Evolutionary conservation across 2,888 invertebrate species (phyloP).

Genomic region (Molorchus minor): DNA sequence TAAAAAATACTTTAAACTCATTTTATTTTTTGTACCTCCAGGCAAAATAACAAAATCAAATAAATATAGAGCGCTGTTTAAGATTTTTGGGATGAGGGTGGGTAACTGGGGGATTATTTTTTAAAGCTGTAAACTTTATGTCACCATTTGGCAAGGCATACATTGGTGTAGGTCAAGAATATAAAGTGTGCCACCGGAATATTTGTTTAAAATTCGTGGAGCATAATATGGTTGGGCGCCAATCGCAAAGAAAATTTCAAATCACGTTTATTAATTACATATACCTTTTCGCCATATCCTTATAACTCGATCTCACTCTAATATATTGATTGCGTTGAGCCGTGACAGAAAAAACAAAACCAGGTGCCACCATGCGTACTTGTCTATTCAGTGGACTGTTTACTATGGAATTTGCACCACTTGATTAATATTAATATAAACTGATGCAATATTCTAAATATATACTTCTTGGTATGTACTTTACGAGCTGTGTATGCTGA

Average conservation of each 20-base stretch:
- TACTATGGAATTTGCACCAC: slow-evolving; percentile 33
- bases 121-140: too few relatives aligned
- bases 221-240: slow-evolving; percentile 44
- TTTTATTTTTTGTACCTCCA: too few relatives aligned
- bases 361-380: slow-evolving; percentile 31
- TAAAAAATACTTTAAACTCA: too few relatives aligned
- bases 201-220: slow-evolving; percentile 43
- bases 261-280: slow-evolving; percentile 47
- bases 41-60: too few relatives aligned
- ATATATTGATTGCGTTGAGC: slow-evolving; percentile 18
- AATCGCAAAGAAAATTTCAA: slow-evolving; percentile 46
- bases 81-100: too few relatives aligned
- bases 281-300: slow-evolving; percentile 47
- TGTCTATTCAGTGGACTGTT: slow-evolving; percentile 34
- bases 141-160: slow-evolving; percentile 24
- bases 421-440: slow-evolving; percentile 40
- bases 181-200: slow-evolving; percentile 47
- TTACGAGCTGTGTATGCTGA: slow-evolving; percentile 28
- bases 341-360: slow-evolving; percentile 26
- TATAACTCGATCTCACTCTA: slow-evolving; percentile 34
- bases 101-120: too few relatives aligned
- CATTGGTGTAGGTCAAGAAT: slow-evolving; percentile 45
- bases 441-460: slow-evolving; percentile 41
- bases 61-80: too few relatives aligned
- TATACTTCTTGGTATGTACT: slow-evolving; percentile 34